Percentiles rank a stretch among this genome's conserved stretches.
Evolutionary conservation across 2,888 invertebrate genomes (phyloP).

Genomic region (Drosophila prostipennis): DNA sequence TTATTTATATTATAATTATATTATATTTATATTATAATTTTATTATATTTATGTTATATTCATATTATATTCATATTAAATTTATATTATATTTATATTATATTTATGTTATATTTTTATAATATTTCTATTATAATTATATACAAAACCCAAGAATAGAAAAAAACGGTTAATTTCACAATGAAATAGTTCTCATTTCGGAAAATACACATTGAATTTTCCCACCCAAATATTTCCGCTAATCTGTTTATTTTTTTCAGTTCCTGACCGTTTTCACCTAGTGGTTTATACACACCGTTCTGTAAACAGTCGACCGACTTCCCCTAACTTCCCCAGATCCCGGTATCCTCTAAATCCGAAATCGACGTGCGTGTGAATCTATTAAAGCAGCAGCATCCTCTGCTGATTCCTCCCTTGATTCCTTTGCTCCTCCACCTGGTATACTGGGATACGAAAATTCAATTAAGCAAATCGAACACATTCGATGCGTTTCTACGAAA

Average conservation of each 20-base stretch:
- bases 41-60: too few species aligned
- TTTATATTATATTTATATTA: too few species aligned
- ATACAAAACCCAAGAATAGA: too few species aligned
- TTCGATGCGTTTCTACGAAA: slow-evolving; percentile 69
- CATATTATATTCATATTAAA: too few species aligned
- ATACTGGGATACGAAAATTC: slow-evolving; percentile 53
- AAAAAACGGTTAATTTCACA: too few species aligned
- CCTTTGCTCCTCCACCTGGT: slow-evolving; percentile 24
- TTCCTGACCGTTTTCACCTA: too few species aligned
- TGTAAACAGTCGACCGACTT: slow-evolving; percentile 2
- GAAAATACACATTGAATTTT: too few species aligned
- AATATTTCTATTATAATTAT: too few species aligned
- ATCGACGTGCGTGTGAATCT: slow-evolving; percentile 70
- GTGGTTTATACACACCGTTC: slow-evolving; percentile 7
- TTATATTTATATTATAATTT: too few species aligned
- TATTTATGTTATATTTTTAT: too few species aligned
- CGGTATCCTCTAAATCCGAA: background rate
- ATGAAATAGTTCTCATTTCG: too few species aligned
- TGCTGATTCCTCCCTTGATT: background rate
- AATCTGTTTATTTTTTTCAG: slow-evolving; percentile 13
- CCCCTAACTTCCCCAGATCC: background rate
- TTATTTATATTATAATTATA: too few species aligned
- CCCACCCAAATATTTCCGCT: background rate
- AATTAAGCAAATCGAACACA: slow-evolving; percentile 77
- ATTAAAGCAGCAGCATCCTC: slow-evolving; percentile 62